phyloP scores from a whole-genome alignment of 1,140 invertebrate species.

The Platorchestia sp. region DNA sequence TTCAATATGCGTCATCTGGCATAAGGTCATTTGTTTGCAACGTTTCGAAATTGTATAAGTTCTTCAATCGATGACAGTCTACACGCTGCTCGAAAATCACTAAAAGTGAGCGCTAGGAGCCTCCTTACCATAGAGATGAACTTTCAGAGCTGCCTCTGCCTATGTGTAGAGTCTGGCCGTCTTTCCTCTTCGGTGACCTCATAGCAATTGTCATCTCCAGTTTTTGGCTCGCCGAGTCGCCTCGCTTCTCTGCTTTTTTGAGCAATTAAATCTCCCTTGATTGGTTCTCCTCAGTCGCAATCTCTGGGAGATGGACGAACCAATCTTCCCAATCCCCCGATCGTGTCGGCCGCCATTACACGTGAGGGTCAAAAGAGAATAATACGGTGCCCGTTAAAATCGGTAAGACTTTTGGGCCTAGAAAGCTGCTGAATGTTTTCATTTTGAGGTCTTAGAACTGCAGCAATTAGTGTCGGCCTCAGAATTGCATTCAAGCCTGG shows the following conservation, averaged over 20 bases:
- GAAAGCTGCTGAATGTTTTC: not conserved
- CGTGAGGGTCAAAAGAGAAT: not conserved
- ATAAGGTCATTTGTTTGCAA: slow-evolving; percentile 16
- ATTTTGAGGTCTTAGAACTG: not conserved
- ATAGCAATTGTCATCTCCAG: not conserved
- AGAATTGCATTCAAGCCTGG: not conserved
- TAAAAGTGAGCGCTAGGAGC: not conserved
- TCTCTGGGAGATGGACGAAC: slow-evolving; percentile 47
- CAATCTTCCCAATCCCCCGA: slow-evolving; percentile 47
- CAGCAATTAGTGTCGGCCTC: not conserved
- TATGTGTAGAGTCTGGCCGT: not conserved
- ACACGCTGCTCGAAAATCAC: not conserved
- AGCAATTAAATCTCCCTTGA: slow-evolving; percentile 41
- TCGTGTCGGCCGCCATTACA: slow-evolving; percentile 30
- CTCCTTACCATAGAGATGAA: not conserved
- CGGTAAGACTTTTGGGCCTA: not conserved
- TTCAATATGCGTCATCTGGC: not conserved
- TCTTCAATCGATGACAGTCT: slow-evolving; percentile 26
- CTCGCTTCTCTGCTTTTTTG: slow-evolving; percentile 42
- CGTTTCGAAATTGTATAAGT: slow-evolving; percentile 42
- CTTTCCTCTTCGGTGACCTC: not conserved
- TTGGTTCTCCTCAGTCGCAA: slow-evolving; percentile 54
- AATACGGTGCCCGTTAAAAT: not conserved
- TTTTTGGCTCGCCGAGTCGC: slow-evolving; percentile 18
- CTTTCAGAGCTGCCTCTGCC: not conserved